phyloP scores from a whole-genome alignment of 2,113 vertebrate genomes.

The Cephalopterus ornatus region DNA sequence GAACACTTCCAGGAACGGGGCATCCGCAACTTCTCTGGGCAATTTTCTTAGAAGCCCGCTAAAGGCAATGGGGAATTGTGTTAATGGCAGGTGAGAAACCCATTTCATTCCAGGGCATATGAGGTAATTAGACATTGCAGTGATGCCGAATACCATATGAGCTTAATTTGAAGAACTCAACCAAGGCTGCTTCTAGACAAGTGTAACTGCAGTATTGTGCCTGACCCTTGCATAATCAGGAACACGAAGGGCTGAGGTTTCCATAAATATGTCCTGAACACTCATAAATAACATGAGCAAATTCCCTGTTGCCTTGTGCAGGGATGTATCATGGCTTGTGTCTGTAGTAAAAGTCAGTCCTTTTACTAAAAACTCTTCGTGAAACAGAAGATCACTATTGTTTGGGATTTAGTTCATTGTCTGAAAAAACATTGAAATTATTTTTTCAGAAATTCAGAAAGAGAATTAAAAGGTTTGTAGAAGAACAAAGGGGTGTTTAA shows the following conservation, averaged over 20 bases:
- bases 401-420: neutral
- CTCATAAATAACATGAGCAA: neutral
- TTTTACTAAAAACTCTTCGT: neutral
- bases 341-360: neutral
- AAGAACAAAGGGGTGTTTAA: neutral
- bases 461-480: neutral
- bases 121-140: neutral
- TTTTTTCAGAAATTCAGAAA: neutral
- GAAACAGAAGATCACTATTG: neutral
- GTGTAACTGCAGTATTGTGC: neutral
- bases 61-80: neutral
- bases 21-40: neutral
- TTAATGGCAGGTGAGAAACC: neutral
- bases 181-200: neutral
- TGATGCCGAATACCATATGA: neutral
- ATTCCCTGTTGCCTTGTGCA: neutral
- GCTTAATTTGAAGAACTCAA: neutral
- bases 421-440: neutral
- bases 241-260: neutral
- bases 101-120: neutral
- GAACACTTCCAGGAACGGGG: neutral
- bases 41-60: neutral
- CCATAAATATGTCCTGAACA: neutral
- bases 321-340: rapidly evolving
- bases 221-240: neutral